Evolutionary conservation across 2,113 vertebrate species (phyloP).

Genomic region (Boulengeromyrus knoepffleri): DNA sequence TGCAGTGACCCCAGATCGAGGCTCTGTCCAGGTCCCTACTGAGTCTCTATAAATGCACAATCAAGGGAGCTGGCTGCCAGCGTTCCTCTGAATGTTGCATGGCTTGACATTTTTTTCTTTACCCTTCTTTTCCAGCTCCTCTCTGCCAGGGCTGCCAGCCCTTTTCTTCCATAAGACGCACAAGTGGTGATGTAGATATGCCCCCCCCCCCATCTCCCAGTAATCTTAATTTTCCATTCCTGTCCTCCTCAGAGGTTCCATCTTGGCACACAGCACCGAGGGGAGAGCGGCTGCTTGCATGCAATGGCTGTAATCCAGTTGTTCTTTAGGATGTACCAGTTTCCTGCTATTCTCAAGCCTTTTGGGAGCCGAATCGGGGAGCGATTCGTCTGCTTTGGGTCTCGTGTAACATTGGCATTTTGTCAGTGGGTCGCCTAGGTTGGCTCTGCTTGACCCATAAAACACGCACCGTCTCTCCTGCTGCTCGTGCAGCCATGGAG

Average conservation of each 20-base stretch:
- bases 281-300: slow-evolving; percentile 34
- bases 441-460: slow-evolving; percentile 19
- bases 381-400: slow-evolving; percentile 44
- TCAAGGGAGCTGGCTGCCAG: neutral
- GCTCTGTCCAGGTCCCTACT: neutral
- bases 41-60: neutral
- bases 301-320: slow-evolving; percentile 37
- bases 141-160: neutral
- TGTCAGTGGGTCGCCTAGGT: slow-evolving; percentile 9
- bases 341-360: slow-evolving; percentile 55
- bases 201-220: neutral
- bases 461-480: slow-evolving; percentile 36
- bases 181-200: neutral
- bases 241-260: slow-evolving; percentile 21
- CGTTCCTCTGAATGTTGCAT: neutral
- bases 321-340: slow-evolving; percentile 46
- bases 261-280: slow-evolving; percentile 18
- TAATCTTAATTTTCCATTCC: slow-evolving; percentile 26
- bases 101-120: neutral
- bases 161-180: neutral
- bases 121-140: neutral
- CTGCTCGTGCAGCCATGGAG: slow-evolving; percentile 45
- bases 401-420: slow-evolving; percentile 30
- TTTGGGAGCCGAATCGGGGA: slow-evolving; percentile 42
- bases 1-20: neutral